Base-by-base conservation (phyloP, 2,113 vertebrate genomes). In the Chunga burmeisteri region DNA sequence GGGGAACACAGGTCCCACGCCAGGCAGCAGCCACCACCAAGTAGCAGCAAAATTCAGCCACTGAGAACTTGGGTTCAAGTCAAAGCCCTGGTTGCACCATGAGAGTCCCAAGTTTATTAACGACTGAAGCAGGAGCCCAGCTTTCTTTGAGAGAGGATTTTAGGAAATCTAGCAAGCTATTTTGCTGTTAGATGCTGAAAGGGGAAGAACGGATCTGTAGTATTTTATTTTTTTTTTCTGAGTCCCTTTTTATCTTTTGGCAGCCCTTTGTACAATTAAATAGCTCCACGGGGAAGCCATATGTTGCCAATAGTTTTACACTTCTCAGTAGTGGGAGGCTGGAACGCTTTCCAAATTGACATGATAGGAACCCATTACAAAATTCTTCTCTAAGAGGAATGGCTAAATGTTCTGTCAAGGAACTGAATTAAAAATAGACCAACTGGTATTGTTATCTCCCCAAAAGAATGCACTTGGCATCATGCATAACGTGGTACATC, bases 271-370 rank as follows among this genome's bases (percentile, higher is more conserved):
- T 95, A 95, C 95, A 97, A 97, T 96, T 96, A 97, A 97, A 97
- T 97, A 98, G 96, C 97, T 98, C 96, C 95, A 72, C 10, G 3
- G 96, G 97, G 96, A 97, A 96, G 97, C 97, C 97, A 97, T 97
- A 97, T 97, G 96, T 96, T 97, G 96, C 97, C 97, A 97, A 97
- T 96, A 96, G 96, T 95, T 98, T 97, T 97, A 97, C 95, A 97
- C 97, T 97, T 97, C 96, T 96, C 94, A 94, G 94, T 94, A 96
- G 95, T 97, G 95, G 95, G 97, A 97, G 97, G 94, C 79, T 97
- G 97, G 93, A 97, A 97, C 10, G 46, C 92, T 96, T 97, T 98
- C 96, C 96, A 97, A 96, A 97, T 96, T 96, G 97, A 96, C 96
- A 98, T 95, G 97, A 96, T 96, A 97, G 97, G 96, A 97, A 94